Base-by-base conservation (phyloP, 2,888 invertebrate species). In the Fissipunctia ypsillon region DNA sequence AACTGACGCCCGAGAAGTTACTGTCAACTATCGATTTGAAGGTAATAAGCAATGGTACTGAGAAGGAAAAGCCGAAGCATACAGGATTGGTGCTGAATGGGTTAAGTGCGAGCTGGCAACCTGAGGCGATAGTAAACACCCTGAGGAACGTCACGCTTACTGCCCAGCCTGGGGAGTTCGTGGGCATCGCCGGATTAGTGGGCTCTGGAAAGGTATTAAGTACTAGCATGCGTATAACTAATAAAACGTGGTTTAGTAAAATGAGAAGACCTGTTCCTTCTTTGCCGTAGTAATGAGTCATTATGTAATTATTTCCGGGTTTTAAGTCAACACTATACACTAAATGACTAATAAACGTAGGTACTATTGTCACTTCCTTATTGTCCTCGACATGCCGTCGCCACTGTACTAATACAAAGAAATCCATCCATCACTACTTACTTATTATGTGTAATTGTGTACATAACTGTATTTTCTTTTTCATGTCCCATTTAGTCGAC, bases 131-230 rank as follows among this genome's bases (percentile, higher is more conserved):
- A 22, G 96, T 96, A 19, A 96, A 97, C 64, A 97, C 97, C 0
- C 87, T 97, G 66, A 95, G 96, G 48, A 91, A 96, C 56, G 87
- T 97, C 7, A 94, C 93, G 28, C 84, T 97, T 0, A 94, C 95
- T 0, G 94, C 97, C 0, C 91, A 93, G 28, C 96, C 95, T 54
- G 97, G 97, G 50, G 96, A 97, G 84, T 95, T 97, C 69, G 93
- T 98, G 56, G 97, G 97, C 2, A 94, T 98, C 2, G 97, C 98
- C 56, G 98, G 98, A 22, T 97, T 97, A 50, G 98, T 98, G 0
- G 98, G 98, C n/a, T 94, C 97, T 9, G 98, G 98, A 70, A 98
- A 98, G 96, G 97, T 96, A 89, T 41, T 45, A n/a, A n/a, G n/a
- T n/a, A 56, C 16, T 56, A 10, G 16, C 43, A 31, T 35, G n/a